phyloP scores from a whole-genome alignment of 2,888 invertebrate species.

The Pemphredon lugubris region DNA sequence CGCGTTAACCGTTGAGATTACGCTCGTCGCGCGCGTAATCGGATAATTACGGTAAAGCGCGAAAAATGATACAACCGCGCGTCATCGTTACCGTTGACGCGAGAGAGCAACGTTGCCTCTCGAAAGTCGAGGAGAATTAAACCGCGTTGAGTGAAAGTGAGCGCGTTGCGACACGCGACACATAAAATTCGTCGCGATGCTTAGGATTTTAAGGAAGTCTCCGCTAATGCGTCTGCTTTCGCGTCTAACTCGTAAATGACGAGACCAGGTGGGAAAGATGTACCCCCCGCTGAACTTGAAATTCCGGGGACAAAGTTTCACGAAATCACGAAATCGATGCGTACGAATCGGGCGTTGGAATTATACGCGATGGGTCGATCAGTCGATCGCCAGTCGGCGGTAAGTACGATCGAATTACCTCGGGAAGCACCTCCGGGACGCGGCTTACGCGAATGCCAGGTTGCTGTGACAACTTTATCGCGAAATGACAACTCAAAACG shows the following conservation, averaged over 20 bases:
- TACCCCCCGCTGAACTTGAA: no score
- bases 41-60: conserved; percentile 33
- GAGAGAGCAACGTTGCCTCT: conserved; percentile 19
- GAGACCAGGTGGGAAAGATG: no score
- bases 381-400: no score
- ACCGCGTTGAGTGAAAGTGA: conserved; percentile 60
- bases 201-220: conserved; percentile 47
- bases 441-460: conserved; percentile 30
- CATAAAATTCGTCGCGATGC: conserved; percentile 49
- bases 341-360: neutral
- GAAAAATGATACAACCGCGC: conserved; percentile 52
- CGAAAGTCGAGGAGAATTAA: conserved; percentile 64
- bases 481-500: conserved; percentile 29
- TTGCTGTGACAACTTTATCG: conserved; percentile 38
- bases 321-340: no score
- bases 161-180: conserved; percentile 55
- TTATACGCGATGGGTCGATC: no score
- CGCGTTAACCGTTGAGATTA: conserved; percentile 18
- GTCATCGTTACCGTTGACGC: no score
- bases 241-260: conserved; percentile 50
- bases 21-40: conserved; percentile 22
- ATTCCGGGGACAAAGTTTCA: no score
- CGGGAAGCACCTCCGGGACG: conserved; percentile 7
- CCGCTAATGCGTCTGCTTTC: conserved; percentile 42
- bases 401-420: conserved; percentile 13